A percentile compares a stretch with the other conserved stretches of the same genome.
Conservation (phyloP, 1,140 invertebrate genomes). For the Brachionus sp. region DNA sequence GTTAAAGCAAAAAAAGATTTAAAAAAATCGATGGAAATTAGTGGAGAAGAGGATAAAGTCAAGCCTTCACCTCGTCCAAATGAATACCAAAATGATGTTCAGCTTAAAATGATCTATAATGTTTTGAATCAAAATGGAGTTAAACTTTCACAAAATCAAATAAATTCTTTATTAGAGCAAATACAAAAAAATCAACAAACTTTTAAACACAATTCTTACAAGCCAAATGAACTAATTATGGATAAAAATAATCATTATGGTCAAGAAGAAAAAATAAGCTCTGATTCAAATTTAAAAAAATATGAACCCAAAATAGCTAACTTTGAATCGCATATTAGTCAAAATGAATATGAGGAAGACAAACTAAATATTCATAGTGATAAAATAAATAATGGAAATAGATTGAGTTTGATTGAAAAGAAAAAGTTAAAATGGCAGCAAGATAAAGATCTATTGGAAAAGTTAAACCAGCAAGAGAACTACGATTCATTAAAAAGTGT, state of each 20-base stretch:
- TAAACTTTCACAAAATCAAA: not conserved
- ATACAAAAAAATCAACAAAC: not conserved
- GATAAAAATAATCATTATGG: not conserved
- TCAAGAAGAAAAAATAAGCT: not conserved
- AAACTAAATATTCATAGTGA: not conserved
- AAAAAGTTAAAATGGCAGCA: constrained; percentile 34
- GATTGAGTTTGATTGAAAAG: not conserved
- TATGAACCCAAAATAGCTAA: not conserved
- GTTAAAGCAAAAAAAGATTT: constrained; percentile 3
- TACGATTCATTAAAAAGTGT: not conserved
- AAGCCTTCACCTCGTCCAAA: constrained; percentile 11
- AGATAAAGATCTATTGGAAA: constrained; percentile 14
- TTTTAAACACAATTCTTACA: not conserved
- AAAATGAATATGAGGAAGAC: not conserved
- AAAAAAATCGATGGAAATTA: constrained; percentile 7
- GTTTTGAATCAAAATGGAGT: constrained; percentile 13
- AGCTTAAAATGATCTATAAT: not conserved
- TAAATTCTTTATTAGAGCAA: not conserved
- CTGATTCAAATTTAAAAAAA: not conserved
- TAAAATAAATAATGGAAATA: not conserved
- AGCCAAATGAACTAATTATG: not conserved
- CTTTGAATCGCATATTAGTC: too few relatives aligned
- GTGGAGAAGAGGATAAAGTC: not conserved
- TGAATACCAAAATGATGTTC: not conserved
- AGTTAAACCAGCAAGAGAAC: not conserved